These are phyloP conservation scores for Phodopus roborovskii DNA, from an alignment of 2,113 vertebrate genomes.

Conservation along the genomic window DNA sequence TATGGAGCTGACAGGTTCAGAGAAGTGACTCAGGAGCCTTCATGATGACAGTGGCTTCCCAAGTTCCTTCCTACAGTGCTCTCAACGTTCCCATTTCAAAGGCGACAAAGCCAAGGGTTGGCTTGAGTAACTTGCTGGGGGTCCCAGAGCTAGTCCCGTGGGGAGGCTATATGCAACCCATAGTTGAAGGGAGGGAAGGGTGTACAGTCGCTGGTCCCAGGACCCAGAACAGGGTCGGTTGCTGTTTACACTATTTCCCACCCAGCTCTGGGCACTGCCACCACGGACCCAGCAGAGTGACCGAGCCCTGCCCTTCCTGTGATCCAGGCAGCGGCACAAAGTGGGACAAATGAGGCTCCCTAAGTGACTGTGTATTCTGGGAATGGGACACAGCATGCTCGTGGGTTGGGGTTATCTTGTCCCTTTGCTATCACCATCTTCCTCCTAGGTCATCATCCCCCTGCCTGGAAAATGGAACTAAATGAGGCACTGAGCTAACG, in stretches of 20 bases:
- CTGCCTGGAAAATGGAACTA: background rate
- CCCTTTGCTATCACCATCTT: background rate
- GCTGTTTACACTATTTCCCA: background rate
- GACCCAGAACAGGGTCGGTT: background rate
- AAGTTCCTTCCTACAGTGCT: too few species aligned
- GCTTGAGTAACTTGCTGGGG: background rate
- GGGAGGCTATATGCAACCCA: fast-evolving
- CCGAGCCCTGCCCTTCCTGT: background rate
- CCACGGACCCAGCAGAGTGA: background rate
- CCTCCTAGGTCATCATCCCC: background rate
- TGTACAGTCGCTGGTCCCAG: background rate
- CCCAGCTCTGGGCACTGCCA: background rate
- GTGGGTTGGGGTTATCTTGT: background rate
- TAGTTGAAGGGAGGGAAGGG: background rate
- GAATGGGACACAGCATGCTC: background rate
- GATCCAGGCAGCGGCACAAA: background rate
- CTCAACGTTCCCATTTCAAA: background rate
- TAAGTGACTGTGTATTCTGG: background rate
- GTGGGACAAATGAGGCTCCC: background rate
- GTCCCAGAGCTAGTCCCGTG: background rate
- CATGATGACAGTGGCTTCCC: background rate
- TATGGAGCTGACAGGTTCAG: background rate
- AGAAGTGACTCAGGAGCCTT: background rate
- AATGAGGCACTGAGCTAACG: background rate
- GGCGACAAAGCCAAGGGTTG: background rate